Base-by-base conservation (phyloP, 2,888 invertebrate genomes). In the Blastobasis lacticolella region DNA sequence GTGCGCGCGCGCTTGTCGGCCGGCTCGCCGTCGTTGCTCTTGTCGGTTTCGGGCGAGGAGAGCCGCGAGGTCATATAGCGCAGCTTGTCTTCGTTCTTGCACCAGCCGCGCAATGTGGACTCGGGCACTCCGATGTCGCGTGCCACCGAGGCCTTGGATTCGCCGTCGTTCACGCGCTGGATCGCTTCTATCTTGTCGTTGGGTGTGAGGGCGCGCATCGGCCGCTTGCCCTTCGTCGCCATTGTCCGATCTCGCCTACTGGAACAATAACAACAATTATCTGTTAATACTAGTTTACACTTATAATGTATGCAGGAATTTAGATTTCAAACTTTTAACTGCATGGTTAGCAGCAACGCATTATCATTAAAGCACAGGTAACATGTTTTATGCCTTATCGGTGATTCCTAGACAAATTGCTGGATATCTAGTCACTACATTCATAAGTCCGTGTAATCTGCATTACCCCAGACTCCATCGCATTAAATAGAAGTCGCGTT, bases 101-200 rank as follows among this genome's bases (percentile, higher is more conserved):
- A 95, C 95, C 95, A 95, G 54, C 95, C 95, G 4, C 95, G 90
- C 10, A 95, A 86, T 6, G 95, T 95, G 4, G 95, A 95, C 77
- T 95, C 95, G 0, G 95, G 95, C 10, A 95, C 95, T 41, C 95
- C 94, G 70, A 95, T 94, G 74, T 95, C 94, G 4, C 95, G 89
- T 2, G 95, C 95, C 1, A 95, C 95, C 0, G 95, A 94, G 4
- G 95, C 95, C 71, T 95, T 95, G 52, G 94, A 94, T 76, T 95
- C 94, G 49, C 95, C 95, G 74, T 94, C 93, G 84, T 94, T 94
- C 46, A 96, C 94, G 59, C 95, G 89, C 65, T 94, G 91, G 62
- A 96, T 94, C 42, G 95, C 95, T 67, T 93, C 92, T 63, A 95
- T 91, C 83, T 95, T 95, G 74, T 95, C 94, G 57, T 92, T 89